phyloP scores from a whole-genome alignment of 1,140 invertebrate genomes.

The Halyomorpha halys region DNA sequence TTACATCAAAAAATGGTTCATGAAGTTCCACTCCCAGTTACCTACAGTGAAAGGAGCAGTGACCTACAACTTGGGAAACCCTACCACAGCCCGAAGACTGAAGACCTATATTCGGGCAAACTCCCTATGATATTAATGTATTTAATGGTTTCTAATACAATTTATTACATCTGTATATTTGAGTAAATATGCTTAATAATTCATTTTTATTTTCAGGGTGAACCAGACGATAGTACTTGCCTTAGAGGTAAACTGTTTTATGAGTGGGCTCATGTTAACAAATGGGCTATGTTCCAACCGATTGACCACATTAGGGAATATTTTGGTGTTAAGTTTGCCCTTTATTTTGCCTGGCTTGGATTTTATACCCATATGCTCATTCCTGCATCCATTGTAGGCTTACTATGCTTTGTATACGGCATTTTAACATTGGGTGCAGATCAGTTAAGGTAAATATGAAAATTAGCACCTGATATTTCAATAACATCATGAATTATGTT shows the following conservation, averaged over 20 bases:
- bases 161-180: background rate
- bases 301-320: slow-evolving; percentile 76
- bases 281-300: slow-evolving; percentile 77
- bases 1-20: too few relatives aligned
- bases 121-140: too few relatives aligned
- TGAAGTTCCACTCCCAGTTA: too few relatives aligned
- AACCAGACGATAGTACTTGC: background rate
- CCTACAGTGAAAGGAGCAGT: too few relatives aligned
- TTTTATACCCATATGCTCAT: slow-evolving; percentile 91
- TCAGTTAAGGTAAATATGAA: slow-evolving; percentile 10
- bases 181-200: background rate
- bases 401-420: slow-evolving; percentile 76
- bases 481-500: too few relatives aligned
- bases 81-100: too few relatives aligned
- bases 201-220: slow-evolving; percentile 21
- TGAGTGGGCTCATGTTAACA: slow-evolving; percentile 44
- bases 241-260: slow-evolving; percentile 18
- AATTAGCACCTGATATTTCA: too few relatives aligned
- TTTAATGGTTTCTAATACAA: too few relatives aligned
- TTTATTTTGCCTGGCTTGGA: slow-evolving; percentile 96
- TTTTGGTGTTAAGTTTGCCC: slow-evolving; percentile 83
- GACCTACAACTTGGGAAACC: too few relatives aligned
- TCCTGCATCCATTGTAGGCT: slow-evolving; percentile 71
- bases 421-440: slow-evolving; percentile 6
- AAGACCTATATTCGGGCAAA: too few relatives aligned